Evolutionary conservation across 2,797 vertebrate species (phyloP), one percentile per base, ranked within the genome.

Genomic region (Sylvilagus floridanus): DNA sequence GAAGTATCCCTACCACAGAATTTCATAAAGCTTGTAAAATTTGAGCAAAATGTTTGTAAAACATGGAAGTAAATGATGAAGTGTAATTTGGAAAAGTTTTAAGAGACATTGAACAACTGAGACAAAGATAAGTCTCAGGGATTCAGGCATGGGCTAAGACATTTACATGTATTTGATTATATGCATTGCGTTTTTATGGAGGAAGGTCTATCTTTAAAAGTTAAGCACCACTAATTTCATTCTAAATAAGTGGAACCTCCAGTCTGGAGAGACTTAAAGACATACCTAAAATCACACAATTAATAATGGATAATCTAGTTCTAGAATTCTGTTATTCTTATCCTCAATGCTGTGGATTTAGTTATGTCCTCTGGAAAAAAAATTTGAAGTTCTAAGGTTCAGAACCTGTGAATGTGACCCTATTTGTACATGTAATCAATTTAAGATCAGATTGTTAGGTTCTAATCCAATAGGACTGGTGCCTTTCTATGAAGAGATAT

Each of bases 41-140:
- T 72, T 72, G 73, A 85, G 5, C 4, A 73, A 57, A 81, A 26
- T 87, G 12, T 75, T 69, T 57, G 28, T 90, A 88, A 90, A 91
- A 26, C 52, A 30, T 65, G 11, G 12, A 69, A 63, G 37, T 54
- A 52, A 93, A 69, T 24, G 8, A 57, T 52, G n/a, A 79, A 69
- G 11, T 62, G 0, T 37, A 76, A 47, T 35, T 10, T 71, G 17
- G 7, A 16, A 16, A 76, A 47, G 13, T 82, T 60, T 72, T 32
- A 60, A 63, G 69, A 32, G 1, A 6, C 50, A 66, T 87, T 88
- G 17, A 72, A 50, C 6, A 77, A 14, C 47, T 30, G 35, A 62
- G 17, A 62, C 24, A 32, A 9, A 75, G 22, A 68, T 26, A 77
- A 1, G 14, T 76, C 13, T 93, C 62, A 65, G 10, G 14, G 11